Base-by-base conservation (phyloP, 2,113 vertebrate genomes). In the Otocyon megalotis region DNA sequence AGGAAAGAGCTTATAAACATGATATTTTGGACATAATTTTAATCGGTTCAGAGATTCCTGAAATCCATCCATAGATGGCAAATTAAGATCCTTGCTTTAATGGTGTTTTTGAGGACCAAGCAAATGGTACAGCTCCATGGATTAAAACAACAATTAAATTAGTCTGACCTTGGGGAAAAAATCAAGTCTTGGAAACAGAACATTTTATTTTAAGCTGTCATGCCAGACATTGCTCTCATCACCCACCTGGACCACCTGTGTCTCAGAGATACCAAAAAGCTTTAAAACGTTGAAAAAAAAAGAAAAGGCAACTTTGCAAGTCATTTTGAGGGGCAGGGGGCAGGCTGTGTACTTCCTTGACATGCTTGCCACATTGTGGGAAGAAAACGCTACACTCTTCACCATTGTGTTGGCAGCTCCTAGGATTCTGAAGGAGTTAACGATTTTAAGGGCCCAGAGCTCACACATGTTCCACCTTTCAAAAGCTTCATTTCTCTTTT, bases 401-500 rank as follows among this genome's bases (percentile, higher is more conserved):
- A 22, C 24, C 17, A 2, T 17, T 62, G 30, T 72, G n/a, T 16
- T 88, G 81, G 63, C 26, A 77, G 83, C 3, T 60, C 71, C 11
- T 24, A 30, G n/a, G 43, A 71, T 90, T 79, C 71, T 3, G 14
- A 97, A 97, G 71, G 74, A 77, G 71, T 83, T 96, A 93, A 96
- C 85, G 65, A 87, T 93, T 94, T 92, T 96, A 60, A 79, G 77
- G 35, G 82, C 62, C 85, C 88, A 92, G 90, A 83, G 62, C 50
- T 95, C 94, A 87, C 58, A 90, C 48, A n/a, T 30, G 30, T 86
- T 65, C 43, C 15, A 97, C 71, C 67, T 97, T 96, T 97, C 65
- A 88, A 96, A 97, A 95, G 43, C 28, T 87, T 85, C 67, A 22
- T 88, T 80, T 96, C 94, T 80, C 88, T 93, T 95, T 95, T 90